Evolutionary conservation across 2,797 vertebrate genomes (phyloP).

Genomic region (Margarornis squamiger): DNA sequence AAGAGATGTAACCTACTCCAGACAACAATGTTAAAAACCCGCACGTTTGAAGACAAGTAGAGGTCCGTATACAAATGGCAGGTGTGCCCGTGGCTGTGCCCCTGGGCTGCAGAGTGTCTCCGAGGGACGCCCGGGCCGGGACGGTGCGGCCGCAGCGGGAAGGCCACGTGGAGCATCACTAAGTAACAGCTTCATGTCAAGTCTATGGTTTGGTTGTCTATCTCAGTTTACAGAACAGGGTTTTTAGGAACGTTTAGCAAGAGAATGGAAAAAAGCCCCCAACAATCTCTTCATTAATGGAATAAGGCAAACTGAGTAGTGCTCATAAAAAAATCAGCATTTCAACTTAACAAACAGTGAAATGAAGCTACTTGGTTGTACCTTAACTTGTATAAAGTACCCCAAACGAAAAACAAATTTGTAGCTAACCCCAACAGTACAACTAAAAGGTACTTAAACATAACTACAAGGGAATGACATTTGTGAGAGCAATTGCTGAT

Average conservation of each 20-base stretch:
- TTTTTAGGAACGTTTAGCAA: not conserved
- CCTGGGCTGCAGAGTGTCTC: not conserved
- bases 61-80: conserved; percentile 69
- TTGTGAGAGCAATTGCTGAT: not conserved
- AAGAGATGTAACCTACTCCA: conserved; percentile 89
- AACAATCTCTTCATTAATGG: not conserved
- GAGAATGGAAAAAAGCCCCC: not conserved
- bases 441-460: not conserved
- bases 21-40: conserved; percentile 76
- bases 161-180: conserved; percentile 56
- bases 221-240: conserved; percentile 21
- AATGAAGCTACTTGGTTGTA: conserved; percentile 19
- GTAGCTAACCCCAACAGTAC: not conserved
- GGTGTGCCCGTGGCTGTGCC: conserved; percentile 51
- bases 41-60: conserved; percentile 70
- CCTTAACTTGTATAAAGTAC: conserved; percentile 23
- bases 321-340: not conserved
- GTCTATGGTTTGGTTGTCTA: not conserved
- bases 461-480: not conserved
- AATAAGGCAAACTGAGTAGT: conserved; percentile 68
- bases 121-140: not conserved
- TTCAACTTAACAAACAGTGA: not conserved
- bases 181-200: not conserved
- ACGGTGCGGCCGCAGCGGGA: not conserved
- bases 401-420: not conserved